Conservation (phyloP, 1,140 invertebrate genomes). For the Aradophagus sp. region DNA sequence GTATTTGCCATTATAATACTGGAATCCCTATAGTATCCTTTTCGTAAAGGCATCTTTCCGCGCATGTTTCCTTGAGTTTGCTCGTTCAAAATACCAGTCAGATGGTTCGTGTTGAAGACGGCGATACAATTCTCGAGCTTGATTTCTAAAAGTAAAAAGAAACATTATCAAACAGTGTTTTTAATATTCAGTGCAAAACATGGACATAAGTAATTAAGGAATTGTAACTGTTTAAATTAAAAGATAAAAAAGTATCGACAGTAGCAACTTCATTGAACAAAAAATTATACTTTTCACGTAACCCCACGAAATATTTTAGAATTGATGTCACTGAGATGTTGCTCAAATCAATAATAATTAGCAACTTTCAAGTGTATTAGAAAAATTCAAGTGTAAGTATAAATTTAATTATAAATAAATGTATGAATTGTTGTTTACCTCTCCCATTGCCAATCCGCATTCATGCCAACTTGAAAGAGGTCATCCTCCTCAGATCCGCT, state of each 20-base stretch:
- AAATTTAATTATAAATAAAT: background rate
- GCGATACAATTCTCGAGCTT: slow-evolving; percentile 28
- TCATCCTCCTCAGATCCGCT: slow-evolving; percentile 21
- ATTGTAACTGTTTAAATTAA: background rate
- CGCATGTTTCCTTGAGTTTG: slow-evolving; percentile 37
- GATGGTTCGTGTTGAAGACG: slow-evolving; percentile 30
- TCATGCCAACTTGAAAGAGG: slow-evolving; percentile 9
- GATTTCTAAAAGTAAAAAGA: slow-evolving; percentile 11
- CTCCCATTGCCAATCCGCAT: slow-evolving; percentile 35
- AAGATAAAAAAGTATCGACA: background rate
- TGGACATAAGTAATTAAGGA: too few species aligned
- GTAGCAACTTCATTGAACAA: too few species aligned
- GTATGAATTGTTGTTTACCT: slow-evolving; percentile 14
- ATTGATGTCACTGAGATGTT: too few species aligned
- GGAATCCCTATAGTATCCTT: too few species aligned
- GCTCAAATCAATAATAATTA: too few species aligned
- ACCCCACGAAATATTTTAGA: too few species aligned
- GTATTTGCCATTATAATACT: too few species aligned
- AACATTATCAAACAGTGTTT: background rate
- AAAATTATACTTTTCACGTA: too few species aligned
- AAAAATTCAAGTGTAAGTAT: too few species aligned
- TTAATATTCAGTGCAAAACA: too few species aligned
- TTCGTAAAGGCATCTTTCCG: slow-evolving; percentile 34
- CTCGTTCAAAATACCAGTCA: slow-evolving; percentile 40
- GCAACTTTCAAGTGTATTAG: too few species aligned